A percentile compares a stretch with the other conserved stretches of the same genome.
Conservation (phyloP, 2,113 vertebrate genomes). For the Rhinopithecus roxellana region DNA sequence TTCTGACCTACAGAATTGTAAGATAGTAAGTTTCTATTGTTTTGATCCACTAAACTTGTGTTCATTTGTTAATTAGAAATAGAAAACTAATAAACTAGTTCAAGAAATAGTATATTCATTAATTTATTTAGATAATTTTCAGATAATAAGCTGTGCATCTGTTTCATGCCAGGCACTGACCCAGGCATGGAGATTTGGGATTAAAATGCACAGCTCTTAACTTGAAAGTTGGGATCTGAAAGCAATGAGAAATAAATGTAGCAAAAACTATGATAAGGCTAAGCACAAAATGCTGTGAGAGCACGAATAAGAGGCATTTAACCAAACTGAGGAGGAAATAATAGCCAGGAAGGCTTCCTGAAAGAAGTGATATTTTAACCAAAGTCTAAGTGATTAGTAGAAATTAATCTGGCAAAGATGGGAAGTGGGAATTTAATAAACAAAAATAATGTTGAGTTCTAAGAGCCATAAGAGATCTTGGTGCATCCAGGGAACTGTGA, state of each 20-base stretch:
- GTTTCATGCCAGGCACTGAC: background rate
- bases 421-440: background rate
- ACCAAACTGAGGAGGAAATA: background rate
- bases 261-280: background rate
- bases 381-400: background rate
- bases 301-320: background rate
- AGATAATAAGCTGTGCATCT: background rate
- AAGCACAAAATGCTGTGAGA: background rate
- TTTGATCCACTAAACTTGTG: background rate
- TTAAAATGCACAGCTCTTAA: background rate
- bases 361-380: slow-evolving; percentile 8
- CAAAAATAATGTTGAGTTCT: background rate
- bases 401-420: slow-evolving; percentile 39
- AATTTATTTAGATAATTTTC: background rate
- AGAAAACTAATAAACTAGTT: background rate
- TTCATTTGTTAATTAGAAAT: background rate
- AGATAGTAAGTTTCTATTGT: background rate
- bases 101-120: background rate
- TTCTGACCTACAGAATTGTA: background rate
- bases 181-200: background rate
- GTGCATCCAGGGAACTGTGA: background rate
- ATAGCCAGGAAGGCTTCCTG: background rate
- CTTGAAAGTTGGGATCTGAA: background rate
- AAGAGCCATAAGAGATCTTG: background rate
- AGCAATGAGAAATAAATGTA: background rate